A percentile compares a stretch with the other conserved stretches of the same genome.
These are phyloP conservation scores for Keiferia lycopersicella DNA, from an alignment of 2,888 invertebrate genomes.

Conservation along the genomic window DNA sequence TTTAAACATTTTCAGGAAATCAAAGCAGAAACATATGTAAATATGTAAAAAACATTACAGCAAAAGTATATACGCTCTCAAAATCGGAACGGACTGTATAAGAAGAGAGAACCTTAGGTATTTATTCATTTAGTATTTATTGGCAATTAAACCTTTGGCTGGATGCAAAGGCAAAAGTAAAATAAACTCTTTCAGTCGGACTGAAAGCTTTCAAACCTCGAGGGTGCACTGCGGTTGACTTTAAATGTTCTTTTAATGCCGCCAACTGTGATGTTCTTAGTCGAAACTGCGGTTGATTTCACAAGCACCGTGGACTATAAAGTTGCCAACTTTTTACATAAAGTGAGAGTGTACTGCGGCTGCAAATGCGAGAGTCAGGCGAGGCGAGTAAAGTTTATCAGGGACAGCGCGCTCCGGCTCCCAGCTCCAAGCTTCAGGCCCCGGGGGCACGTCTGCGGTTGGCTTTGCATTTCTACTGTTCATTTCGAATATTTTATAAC, in stretches of 20 bases:
- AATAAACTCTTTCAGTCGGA: background rate
- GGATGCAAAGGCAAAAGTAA: too few species aligned
- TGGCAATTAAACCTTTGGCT: too few species aligned
- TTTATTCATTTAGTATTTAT: too few species aligned
- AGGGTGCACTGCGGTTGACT: too few species aligned
- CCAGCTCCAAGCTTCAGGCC: background rate
- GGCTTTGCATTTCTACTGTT: slow-evolving; percentile 1
- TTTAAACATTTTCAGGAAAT: background rate
- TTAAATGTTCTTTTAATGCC: too few species aligned
- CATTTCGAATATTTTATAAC: background rate
- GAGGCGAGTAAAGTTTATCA: slow-evolving; percentile 6
- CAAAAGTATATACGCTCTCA: too few species aligned
- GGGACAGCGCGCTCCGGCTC: background rate
- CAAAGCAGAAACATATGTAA: background rate
- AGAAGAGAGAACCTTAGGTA: too few species aligned
- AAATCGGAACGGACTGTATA: too few species aligned
- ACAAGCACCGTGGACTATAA: background rate
- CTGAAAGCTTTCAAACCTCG: too few species aligned
- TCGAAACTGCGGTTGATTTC: slow-evolving; percentile 9
- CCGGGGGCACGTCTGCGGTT: background rate
- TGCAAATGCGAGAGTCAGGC: background rate
- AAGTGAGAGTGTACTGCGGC: background rate
- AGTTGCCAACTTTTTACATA: slow-evolving; percentile 1
- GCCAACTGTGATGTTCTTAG: too few species aligned
- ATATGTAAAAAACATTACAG: too few species aligned